Base-by-base conservation (phyloP, 2,888 invertebrate species). In the Hydrotaea cyrtoneurina region DNA sequence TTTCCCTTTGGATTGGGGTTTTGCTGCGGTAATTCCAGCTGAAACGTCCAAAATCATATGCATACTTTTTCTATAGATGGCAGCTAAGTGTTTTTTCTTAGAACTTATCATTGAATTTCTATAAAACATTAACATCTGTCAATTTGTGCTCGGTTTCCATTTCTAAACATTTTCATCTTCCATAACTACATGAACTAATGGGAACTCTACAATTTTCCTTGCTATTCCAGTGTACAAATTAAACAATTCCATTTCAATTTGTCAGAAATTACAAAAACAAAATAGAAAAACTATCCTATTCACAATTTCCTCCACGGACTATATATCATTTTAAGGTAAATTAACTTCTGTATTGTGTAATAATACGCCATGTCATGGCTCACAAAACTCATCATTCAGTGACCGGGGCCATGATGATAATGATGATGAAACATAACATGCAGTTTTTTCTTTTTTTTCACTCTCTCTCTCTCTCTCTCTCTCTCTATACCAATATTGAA, bases 371-470 rank as follows among this genome's bases (percentile, higher is more conserved):
- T 43, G 66, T 66, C 43, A 62, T 62, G 31, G 31, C 62, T 31
- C 26, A 31, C 62, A 31, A 62, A 62, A 31, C 31, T 17, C 66
- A 39, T 43, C 21, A 66, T 66, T 66, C 64, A 36, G 36, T 36
- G 39, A 19, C 11, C 31, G 31, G 66, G 11, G 19, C 39, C 11
- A 66, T n/a, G 17, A 66, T 10, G 7, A 36, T 64, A n/a, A 64
- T 39, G 19, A 39, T 66, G 66, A 66, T 66, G 66, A 36, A 43
- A 66, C 31, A 66, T 66, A 39, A 64, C n/a, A 43, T 39, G 36
- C 43, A 36, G n/a, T n/a, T n/a, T 39, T 19, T 43, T 39, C 43
- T n/a, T n/a, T 43, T 36, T 11, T 43, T 13, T 11, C 36, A n/a
- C 17, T 36, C 17, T 39, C 8, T n/a, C n/a, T n/a, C 36, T 17